Evolutionary conservation across 2,797 vertebrate species (phyloP).

Genomic region (Poliocrania exsul): DNA sequence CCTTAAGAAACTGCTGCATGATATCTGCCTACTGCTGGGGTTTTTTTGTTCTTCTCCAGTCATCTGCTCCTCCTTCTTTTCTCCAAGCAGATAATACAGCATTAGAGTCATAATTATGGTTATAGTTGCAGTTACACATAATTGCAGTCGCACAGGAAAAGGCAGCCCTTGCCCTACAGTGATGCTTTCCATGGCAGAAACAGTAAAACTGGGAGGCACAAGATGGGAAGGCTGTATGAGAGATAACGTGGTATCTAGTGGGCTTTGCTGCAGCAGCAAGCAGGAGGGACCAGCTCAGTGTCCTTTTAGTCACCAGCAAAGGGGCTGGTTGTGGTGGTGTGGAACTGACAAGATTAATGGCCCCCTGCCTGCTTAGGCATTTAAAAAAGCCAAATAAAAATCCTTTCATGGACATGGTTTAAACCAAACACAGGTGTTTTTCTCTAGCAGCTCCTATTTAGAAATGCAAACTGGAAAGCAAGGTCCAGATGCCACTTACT

Average conservation of each 20-base stretch:
- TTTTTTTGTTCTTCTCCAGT: background rate
- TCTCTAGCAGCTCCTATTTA: background rate
- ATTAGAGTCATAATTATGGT: background rate
- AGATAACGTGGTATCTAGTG: background rate
- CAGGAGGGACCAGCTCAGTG: background rate
- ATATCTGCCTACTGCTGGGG: background rate
- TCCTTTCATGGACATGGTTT: background rate
- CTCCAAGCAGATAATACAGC: background rate
- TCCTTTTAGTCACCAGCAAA: background rate
- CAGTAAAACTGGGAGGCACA: accelerated
- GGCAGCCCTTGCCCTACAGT: background rate
- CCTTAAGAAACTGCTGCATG: background rate
- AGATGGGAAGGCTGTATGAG: background rate
- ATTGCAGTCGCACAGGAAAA: background rate
- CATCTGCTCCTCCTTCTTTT: background rate
- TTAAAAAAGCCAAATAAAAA: background rate
- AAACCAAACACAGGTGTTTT: background rate
- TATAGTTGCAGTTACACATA: background rate
- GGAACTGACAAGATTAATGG: background rate
- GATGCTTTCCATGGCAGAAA: background rate
- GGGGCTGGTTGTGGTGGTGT: background rate
- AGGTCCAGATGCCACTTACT: background rate
- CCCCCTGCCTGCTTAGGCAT: background rate
- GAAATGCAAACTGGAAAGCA: background rate
- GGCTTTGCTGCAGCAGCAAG: background rate